Conservation (phyloP, 2,797 vertebrate genomes). For the Crenichthys baileyi region DNA sequence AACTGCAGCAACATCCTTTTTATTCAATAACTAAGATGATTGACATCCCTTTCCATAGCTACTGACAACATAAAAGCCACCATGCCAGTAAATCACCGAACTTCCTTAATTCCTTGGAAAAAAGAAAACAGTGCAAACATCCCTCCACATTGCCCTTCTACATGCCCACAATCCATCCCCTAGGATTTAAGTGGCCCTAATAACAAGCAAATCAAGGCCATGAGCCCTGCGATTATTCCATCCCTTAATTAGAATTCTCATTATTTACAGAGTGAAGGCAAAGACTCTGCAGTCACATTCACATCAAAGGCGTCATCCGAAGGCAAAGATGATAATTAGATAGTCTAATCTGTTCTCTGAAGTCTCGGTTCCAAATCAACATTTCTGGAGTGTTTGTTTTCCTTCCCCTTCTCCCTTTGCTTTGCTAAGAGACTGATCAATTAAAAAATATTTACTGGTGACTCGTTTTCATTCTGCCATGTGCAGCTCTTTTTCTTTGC, state of each 20-base stretch:
- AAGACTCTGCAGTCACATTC: conserved; percentile 78
- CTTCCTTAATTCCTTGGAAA: conserved; percentile 69
- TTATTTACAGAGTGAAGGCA: conserved; percentile 80
- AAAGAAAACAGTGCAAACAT: conserved; percentile 65
- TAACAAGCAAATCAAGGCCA: conserved; percentile 80
- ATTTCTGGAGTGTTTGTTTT: conserved; percentile 82
- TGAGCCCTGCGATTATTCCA: conserved; percentile 79
- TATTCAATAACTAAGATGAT: conserved; percentile 70
- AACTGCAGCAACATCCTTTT: conserved; percentile 62
- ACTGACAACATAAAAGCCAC: conserved; percentile 76
- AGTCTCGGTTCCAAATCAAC: conserved; percentile 80
- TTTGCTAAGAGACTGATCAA: conserved; percentile 79
- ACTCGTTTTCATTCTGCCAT: conserved; percentile 72
- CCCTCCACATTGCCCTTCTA: conserved; percentile 70
- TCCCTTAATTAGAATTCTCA: conserved; percentile 86
- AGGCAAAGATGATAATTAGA: conserved; percentile 83
- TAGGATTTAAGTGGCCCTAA: conserved; percentile 77
- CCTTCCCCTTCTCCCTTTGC: conserved; percentile 63
- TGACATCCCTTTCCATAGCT: conserved; percentile 64
- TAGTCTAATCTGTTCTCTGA: conserved; percentile 81
- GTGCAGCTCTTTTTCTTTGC: conserved; percentile 52
- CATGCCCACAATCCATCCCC: conserved; percentile 77
- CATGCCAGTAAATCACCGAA: conserved; percentile 73
- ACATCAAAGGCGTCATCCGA: conserved; percentile 82
- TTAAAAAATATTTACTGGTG: conserved; percentile 75